These are phyloP conservation scores for Protaetia brevitarsis DNA, from an alignment of 1,140 invertebrate species.

Conservation along the genomic window DNA sequence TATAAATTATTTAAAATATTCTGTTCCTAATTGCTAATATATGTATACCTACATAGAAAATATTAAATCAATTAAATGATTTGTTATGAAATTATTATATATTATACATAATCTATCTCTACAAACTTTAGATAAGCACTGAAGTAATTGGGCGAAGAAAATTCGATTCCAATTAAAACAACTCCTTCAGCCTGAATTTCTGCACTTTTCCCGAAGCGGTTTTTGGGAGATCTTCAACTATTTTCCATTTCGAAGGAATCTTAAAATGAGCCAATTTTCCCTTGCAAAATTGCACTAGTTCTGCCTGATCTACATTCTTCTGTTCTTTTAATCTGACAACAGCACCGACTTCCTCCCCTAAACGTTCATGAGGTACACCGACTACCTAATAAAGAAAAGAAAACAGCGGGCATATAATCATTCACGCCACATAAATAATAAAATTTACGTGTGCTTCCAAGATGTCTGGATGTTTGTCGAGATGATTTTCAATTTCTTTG, in stretches of 20 bases:
- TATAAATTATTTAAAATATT: too few species aligned
- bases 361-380: slow-evolving; percentile 74
- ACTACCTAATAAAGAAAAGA: slow-evolving; percentile 50
- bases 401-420: background rate
- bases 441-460: slow-evolving; percentile 67
- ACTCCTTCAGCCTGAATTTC: slow-evolving; percentile 55
- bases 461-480: slow-evolving; percentile 73
- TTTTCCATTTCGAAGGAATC: slow-evolving; percentile 71
- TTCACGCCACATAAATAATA: background rate
- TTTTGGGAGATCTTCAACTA: slow-evolving; percentile 73
- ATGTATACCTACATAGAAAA: too few species aligned
- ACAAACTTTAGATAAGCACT: too few species aligned
- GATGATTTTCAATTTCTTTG: slow-evolving; percentile 80
- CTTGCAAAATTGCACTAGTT: slow-evolving; percentile 67
- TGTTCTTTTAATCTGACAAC: slow-evolving; percentile 55
- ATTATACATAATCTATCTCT: too few species aligned
- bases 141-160: too few species aligned
- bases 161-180: background rate
- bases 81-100: too few species aligned
- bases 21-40: too few species aligned
- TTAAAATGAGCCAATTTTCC: slow-evolving; percentile 81
- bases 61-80: too few species aligned
- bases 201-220: slow-evolving; percentile 83
- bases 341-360: slow-evolving; percentile 84
- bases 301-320: slow-evolving; percentile 53